These are phyloP conservation scores for Macrotrachela quadricornifera DNA, from an alignment of 1,140 invertebrate genomes.

Conservation along the genomic window DNA sequence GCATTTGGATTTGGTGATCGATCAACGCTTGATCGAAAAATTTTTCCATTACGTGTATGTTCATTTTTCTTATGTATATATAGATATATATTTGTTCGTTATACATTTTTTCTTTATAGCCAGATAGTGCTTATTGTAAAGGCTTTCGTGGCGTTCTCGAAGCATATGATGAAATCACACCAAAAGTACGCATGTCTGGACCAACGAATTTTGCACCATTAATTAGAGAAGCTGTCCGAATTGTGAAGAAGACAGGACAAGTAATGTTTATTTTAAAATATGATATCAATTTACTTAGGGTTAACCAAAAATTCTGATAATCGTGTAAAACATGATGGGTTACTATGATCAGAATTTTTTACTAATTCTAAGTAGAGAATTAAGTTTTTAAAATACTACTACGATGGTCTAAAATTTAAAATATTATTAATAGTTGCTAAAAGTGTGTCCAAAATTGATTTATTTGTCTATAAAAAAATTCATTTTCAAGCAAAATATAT, in stretches of 20 bases:
- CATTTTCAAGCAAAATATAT: no score
- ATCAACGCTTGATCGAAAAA: slow-evolving; percentile 25
- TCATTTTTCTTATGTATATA: neutral
- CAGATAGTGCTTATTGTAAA: slow-evolving; percentile 17
- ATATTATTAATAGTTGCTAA: no score
- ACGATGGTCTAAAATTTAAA: no score
- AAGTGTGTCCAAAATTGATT: no score
- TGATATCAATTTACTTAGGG: no score
- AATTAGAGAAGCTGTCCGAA: slow-evolving; percentile 31
- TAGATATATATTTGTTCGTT: neutral
- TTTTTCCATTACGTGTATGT: slow-evolving; percentile 28
- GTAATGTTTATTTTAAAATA: slow-evolving; percentile 14
- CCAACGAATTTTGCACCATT: slow-evolving; percentile 34
- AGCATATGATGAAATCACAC: slow-evolving; percentile 15
- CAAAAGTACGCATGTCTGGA: slow-evolving; percentile 23
- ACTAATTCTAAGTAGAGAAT: no score
- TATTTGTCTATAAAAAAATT: no score
- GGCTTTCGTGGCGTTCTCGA: slow-evolving; percentile 31
- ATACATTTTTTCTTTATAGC: neutral
- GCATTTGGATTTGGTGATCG: slow-evolving; percentile 35
- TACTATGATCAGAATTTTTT: no score
- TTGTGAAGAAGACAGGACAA: slow-evolving; percentile 22
- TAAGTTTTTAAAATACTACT: no score
- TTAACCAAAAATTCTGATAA: no score
- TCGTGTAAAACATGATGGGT: no score